Conservation (phyloP, 2,113 vertebrate species). For the Phainopepla nitens region DNA sequence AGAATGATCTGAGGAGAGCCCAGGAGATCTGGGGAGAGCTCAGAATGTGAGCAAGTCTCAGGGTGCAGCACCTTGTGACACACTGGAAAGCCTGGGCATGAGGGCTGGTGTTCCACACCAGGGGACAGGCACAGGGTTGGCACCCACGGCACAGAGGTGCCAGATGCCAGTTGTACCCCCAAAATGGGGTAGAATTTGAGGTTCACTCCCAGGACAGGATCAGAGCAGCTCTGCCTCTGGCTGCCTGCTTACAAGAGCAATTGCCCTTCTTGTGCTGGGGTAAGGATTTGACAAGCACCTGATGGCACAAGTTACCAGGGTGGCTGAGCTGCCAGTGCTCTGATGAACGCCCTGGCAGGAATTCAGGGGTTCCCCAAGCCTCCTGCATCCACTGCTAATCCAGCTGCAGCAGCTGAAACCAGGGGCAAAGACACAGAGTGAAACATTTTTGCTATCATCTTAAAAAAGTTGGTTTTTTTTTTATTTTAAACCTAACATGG, state of each 20-base stretch:
- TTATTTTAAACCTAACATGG: neutral
- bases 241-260: neutral
- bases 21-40: neutral
- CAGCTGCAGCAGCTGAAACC: neutral
- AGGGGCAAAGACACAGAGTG: neutral
- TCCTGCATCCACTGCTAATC: neutral
- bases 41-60: neutral
- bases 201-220: neutral
- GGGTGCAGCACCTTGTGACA: neutral
- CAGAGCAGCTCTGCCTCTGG: neutral
- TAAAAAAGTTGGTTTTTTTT: neutral
- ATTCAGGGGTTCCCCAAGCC: neutral
- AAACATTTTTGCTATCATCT: neutral
- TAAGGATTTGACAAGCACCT: neutral
- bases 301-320: neutral
- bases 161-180: rapidly evolving
- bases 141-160: rapidly evolving
- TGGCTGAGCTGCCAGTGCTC: neutral
- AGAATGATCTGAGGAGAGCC: neutral
- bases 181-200: neutral
- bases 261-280: neutral
- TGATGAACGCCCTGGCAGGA: neutral
- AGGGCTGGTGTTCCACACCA: neutral
- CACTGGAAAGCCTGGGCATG: neutral
- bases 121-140: neutral